Evolutionary conservation across 2,888 invertebrate genomes (phyloP), one percentile per base, ranked within the genome.

Genomic region (Eilema griseolum): DNA sequence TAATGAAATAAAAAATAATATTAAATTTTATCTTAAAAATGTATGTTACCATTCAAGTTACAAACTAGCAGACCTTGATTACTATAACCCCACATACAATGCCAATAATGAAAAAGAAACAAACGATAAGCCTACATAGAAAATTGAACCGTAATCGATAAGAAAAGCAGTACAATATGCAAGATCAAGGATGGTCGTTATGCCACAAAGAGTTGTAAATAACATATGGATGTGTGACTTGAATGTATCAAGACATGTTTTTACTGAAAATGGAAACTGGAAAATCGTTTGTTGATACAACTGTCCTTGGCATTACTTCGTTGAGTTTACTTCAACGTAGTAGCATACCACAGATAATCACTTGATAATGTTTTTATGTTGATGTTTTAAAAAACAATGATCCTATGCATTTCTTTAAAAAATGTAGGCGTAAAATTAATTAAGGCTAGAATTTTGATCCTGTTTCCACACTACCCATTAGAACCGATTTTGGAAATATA

Each of bases 191-290:
- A n/a, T 70, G 63, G 70, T 69, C 63, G 70, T 81, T 86, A 71
- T 31, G 75, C 69, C 73, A 61, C 74, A 82, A 71, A 67, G 65
- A 28, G 74, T 67, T 73, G 46, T 59, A 61, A 67, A 70, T 28
- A 46, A 64, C 61, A 31, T 72, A 76, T 83, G 78, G 82, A 86
- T 87, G 82, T 87, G 83, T 83, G 84, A 78, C 83, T 85, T 79
- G 85, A 78, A 85, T 83, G 83, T 88, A 87, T 88, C 85, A 78
- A 82, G 88, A 90, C 92, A 84, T 89, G 93, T 94, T 92, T 90
- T 91, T 91, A 90, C 94, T 95, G 94, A 94, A 95, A 95, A 94
- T 93, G 94, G 93, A 93, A 94, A 93, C 94, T 93, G 88, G 94
- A 89, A 93, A 94, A 94, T 90, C 78, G 85, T 86, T 88, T 85